Base-by-base conservation (phyloP, 2,113 vertebrate species). In the Anthoscopus minutus region DNA sequence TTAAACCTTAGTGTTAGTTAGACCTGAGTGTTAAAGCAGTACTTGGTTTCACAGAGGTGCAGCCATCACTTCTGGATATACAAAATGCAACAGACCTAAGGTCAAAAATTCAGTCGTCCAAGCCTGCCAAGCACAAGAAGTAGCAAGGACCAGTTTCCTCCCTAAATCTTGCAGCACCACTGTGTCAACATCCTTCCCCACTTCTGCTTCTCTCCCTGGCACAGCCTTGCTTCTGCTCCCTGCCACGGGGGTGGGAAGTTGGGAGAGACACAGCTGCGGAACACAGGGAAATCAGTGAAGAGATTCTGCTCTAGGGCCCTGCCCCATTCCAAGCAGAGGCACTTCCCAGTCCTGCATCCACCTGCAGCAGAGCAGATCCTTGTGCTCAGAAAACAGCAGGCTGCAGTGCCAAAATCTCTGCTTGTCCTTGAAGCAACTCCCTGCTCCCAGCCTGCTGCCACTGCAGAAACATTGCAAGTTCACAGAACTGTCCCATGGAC, bases 191-290 rank as follows among this genome's bases (percentile, higher is more conserved):
- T 67, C 47, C 42, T 72, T 38, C 38, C 38, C 66, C 74, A 76
- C 82, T 95, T 94, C 70, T 89, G 70, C 53, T 93, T 91, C 89
- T 73, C 78, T 71, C 85, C 70, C 61, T 91, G 87, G 78, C 81
- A 91, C 22, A 7, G 24, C 13, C 81, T 74, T 81, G 73, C 35
- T 90, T 78, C 94, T 93, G 80, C 60, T 88, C 80, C 67, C 40
- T 50, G 45, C 18, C 53, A 35, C 80, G 19, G n/a, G 25, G 23
- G 28, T 40, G 40, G 62, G 81, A 92, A 90, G 66, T 0, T 62
- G 62, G 88, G 33, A 88, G 50, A 86, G 30, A 45, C 74, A 50
- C 66, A 73, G 76, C 50, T 83, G 28, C 45, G 53, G 76, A 60
- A 56, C 20, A 76, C 0, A 1, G 22, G 57, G 40, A 83, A 78